A percentile compares a stretch with the other conserved stretches of the same genome.
These are phyloP conservation scores for Podarcis lilfordi DNA, from an alignment of 2,797 vertebrate species.

Conservation along the genomic window DNA sequence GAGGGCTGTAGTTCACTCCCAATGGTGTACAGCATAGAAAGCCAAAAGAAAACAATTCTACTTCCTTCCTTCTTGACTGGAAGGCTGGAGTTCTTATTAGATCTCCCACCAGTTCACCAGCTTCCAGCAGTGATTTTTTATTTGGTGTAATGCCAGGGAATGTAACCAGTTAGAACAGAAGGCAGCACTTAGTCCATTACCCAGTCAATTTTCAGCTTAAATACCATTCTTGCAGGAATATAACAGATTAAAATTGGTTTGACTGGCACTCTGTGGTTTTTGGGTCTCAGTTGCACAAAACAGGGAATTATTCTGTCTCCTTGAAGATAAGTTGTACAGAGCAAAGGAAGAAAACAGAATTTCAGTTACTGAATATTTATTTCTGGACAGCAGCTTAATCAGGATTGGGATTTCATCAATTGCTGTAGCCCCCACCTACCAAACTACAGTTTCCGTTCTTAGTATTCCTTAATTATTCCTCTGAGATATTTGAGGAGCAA, in stretches of 20 bases:
- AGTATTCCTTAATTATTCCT: slow-evolving; percentile 85
- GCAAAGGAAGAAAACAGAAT: slow-evolving; percentile 76
- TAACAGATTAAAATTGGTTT: slow-evolving; percentile 70
- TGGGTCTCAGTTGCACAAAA: slow-evolving; percentile 67
- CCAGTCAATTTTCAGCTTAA: slow-evolving; percentile 77
- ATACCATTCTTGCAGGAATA: slow-evolving; percentile 66
- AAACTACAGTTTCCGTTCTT: slow-evolving; percentile 81
- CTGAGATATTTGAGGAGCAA: slow-evolving; percentile 82
- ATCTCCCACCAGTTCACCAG: slow-evolving; percentile 31
- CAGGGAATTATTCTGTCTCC: slow-evolving; percentile 69
- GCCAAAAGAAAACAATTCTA: slow-evolving; percentile 19
- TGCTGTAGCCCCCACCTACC: slow-evolving; percentile 76
- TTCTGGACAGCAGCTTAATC: slow-evolving; percentile 82
- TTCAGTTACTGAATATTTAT: slow-evolving; percentile 83
- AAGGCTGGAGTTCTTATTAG: slow-evolving; percentile 37
- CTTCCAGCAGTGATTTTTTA: slow-evolving; percentile 31
- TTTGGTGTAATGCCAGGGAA: slow-evolving; percentile 67
- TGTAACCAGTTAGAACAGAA: slow-evolving; percentile 65
- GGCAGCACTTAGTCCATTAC: slow-evolving; percentile 71
- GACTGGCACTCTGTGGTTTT: slow-evolving; percentile 56
- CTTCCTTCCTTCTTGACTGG: slow-evolving; percentile 1
- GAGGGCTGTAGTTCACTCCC: neutral
- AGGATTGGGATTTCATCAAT: slow-evolving; percentile 83
- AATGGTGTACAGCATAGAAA: neutral
- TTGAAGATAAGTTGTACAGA: slow-evolving; percentile 73